These are phyloP conservation scores for Uropsilus gracilis DNA, from an alignment of 2,113 vertebrate species.

Conservation along the genomic window DNA sequence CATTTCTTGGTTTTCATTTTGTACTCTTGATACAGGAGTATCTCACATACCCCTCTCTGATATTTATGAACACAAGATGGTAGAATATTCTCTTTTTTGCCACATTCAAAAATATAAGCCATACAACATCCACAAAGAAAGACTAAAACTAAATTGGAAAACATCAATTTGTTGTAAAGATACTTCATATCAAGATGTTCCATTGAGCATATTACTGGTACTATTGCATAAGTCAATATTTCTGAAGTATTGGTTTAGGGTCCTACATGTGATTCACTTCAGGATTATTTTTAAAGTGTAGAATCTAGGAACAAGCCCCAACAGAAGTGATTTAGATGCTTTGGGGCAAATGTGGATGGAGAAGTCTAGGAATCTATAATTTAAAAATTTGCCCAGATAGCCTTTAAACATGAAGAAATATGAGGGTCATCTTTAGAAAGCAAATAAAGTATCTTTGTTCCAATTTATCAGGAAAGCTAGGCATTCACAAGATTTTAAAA, in stretches of 20 bases:
- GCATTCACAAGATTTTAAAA: neutral
- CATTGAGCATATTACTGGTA: neutral
- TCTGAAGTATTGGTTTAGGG: neutral
- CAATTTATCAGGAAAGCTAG: neutral
- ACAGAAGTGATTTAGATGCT: neutral
- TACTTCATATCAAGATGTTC: neutral
- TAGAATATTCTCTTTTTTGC: neutral
- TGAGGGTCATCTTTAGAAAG: neutral
- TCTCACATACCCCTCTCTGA: too few species aligned
- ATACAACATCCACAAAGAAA: neutral
- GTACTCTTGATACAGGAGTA: too few species aligned
- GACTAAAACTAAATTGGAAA: slow-evolving; percentile 12
- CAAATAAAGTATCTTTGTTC: neutral
- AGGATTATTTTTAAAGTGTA: slow-evolving; percentile 17
- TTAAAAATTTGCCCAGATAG: neutral
- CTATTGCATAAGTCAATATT: neutral
- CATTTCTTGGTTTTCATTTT: neutral
- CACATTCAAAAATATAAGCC: neutral
- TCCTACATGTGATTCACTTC: neutral
- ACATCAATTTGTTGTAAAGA: neutral
- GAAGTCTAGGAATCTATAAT: neutral
- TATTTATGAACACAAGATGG: neutral
- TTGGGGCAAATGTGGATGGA: rapidly evolving
- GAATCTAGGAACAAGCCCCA: neutral
- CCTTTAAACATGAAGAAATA: neutral